phyloP scores from a whole-genome alignment of 2,888 invertebrate genomes.

The Fissipunctia ypsillon region DNA sequence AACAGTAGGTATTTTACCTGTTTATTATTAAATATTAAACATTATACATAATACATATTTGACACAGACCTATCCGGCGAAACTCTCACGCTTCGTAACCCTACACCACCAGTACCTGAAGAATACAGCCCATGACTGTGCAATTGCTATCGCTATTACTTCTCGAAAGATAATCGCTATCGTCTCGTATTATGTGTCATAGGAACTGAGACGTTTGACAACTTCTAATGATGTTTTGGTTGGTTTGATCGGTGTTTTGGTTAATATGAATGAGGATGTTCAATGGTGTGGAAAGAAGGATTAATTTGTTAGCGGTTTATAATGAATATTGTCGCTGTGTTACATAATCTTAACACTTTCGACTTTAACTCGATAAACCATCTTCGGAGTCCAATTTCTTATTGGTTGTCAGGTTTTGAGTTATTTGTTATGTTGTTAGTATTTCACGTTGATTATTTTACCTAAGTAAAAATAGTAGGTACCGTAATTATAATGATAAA shows the following conservation, averaged over 20 bases:
- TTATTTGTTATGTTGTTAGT: not conserved
- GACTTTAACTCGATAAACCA: not conserved
- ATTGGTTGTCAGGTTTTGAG: not conserved
- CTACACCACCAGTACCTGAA: constrained; percentile 74
- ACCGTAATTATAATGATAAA: not conserved
- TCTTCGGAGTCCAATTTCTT: not conserved
- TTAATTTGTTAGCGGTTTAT: constrained; percentile 23
- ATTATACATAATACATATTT: not conserved
- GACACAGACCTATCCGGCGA: constrained; percentile 49
- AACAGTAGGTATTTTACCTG: not conserved
- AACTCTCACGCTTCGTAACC: constrained; percentile 58
- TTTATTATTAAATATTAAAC: constrained; percentile 6
- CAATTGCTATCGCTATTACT: constrained; percentile 73
- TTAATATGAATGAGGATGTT: constrained; percentile 13
- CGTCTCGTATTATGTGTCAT: constrained; percentile 58
- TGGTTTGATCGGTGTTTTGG: constrained; percentile 40
- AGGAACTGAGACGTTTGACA: constrained; percentile 50
- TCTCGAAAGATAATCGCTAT: constrained; percentile 59
- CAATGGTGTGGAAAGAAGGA: constrained; percentile 21
- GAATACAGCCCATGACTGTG: constrained; percentile 70
- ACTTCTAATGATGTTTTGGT: constrained; percentile 44
- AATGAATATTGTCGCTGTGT: not conserved
- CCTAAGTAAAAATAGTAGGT: not conserved
- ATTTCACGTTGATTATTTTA: not conserved
- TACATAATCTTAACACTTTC: constrained; percentile 12